Evolutionary conservation across 2,888 invertebrate genomes (phyloP), one percentile per base, ranked within the genome.

Genomic region (Torymus aiolomorphi): DNA sequence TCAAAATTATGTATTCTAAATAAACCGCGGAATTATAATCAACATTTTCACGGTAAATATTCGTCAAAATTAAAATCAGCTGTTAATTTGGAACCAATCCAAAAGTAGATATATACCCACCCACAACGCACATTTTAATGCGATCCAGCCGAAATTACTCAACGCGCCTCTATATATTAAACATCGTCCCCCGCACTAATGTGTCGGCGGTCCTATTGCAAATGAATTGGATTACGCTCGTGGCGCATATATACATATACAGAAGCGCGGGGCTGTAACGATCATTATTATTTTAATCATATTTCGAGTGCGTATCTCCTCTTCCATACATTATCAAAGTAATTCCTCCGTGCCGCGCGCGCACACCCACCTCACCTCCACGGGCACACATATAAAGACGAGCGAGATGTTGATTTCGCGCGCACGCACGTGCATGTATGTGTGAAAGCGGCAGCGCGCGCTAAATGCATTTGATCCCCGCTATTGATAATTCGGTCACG

Each of bases 401-500:
- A 13, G 62, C 59, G 42, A 63, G 70, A 79, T 65, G 56, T 74
- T 16, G 42, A 73, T 63, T 56, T 70, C 76, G 70, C 71, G 71
- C 65, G 56, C 8, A 31, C 8, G 13, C 18, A 31, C 14, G 57
- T 56, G 74, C n/a, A n/a, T 65, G 69, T 16, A 18, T 62, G 70
- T 81, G 81, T 78, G 67, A 49, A 31, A 31, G 75, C 67, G 56
- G 51, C 18, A 24, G 54, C 82, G 82, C 84, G 82, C 84, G 84
- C 84, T 85, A 86, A 86, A 87, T 86, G 85, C 86, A 84, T 86
- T 87, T 85, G 86, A 87, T 86, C 84, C 83, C 80, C 81, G 82
- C 83, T 83, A 86, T 86, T 87, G 86, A 86, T 87, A 87, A 86
- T 86, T 87, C 84, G 84, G 81, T 85, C 85, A 85, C 85, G 85